These are phyloP conservation scores for Pempheris klunzingeri DNA, from an alignment of 2,797 vertebrate species.

Conservation along the genomic window DNA sequence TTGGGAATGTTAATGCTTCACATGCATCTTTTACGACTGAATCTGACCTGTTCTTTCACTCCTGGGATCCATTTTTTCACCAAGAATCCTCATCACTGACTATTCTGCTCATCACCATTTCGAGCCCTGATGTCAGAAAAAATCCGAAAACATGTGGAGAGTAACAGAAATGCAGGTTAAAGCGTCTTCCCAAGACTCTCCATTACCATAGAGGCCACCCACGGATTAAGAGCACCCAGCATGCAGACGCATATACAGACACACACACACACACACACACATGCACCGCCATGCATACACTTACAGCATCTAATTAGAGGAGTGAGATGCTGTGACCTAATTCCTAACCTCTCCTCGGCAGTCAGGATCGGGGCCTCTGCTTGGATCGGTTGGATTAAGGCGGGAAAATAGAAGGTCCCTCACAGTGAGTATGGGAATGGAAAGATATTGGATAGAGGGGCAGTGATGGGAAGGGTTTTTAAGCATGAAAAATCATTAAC, in stretches of 20 bases:
- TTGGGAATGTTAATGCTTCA: slow-evolving; percentile 55
- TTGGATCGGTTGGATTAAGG: slow-evolving; percentile 62
- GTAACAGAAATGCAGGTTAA: slow-evolving; percentile 68
- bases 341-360: slow-evolving; percentile 73
- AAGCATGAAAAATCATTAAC: background rate
- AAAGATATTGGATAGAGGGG: background rate
- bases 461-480: background rate
- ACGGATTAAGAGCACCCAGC: slow-evolving; percentile 76
- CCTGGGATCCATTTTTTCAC: slow-evolving; percentile 19
- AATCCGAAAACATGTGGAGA: slow-evolving; percentile 42
- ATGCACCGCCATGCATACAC: slow-evolving; percentile 55
- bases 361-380: slow-evolving; percentile 51
- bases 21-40: slow-evolving; percentile 61
- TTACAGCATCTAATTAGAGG: slow-evolving; percentile 77
- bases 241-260: slow-evolving; percentile 60
- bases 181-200: slow-evolving; percentile 63
- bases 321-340: slow-evolving; percentile 80
- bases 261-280: slow-evolving; percentile 45
- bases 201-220: slow-evolving; percentile 76
- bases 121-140: slow-evolving; percentile 45
- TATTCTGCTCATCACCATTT: slow-evolving; percentile 28
- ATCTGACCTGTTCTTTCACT: slow-evolving; percentile 51
- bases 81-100: slow-evolving; percentile 18
- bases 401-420: slow-evolving; percentile 51
- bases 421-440: slow-evolving; percentile 26